Conservation (phyloP, 2,113 vertebrate species). For the Tricholaema leucomelas region DNA sequence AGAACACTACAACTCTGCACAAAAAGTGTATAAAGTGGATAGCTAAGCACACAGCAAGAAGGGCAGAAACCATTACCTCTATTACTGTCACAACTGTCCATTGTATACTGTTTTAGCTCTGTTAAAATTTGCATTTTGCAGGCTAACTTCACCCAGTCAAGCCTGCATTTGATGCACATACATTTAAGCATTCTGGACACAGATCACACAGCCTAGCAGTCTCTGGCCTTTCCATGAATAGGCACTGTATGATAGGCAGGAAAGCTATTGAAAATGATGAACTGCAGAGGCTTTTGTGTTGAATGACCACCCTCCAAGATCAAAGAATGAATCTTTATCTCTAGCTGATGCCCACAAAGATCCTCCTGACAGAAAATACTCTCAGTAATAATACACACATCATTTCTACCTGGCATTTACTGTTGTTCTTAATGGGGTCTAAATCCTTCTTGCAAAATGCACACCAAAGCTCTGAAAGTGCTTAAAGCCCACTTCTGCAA, state of each 20-base stretch:
- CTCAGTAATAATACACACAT: not conserved
- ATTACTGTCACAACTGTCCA: not conserved
- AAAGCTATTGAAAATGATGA: not conserved
- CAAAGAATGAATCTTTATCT: slow-evolving; percentile 18
- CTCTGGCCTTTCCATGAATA: not conserved
- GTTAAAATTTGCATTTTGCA: not conserved
- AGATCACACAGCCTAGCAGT: not conserved
- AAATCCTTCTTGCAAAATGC: not conserved
- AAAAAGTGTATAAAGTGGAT: not conserved
- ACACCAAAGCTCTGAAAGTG: not conserved
- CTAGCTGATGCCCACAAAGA: not conserved
- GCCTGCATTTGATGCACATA: not conserved
- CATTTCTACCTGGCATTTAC: not conserved
- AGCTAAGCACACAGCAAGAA: not conserved
- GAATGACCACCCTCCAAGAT: slow-evolving; percentile 10
- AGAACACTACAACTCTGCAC: not conserved
- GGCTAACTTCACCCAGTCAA: not conserved
- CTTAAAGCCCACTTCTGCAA: not conserved
- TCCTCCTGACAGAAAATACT: not conserved
- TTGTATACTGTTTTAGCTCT: not conserved
- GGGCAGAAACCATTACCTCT: not conserved
- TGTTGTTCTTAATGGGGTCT: not conserved
- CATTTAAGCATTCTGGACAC: not conserved
- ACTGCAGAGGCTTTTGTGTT: not conserved
- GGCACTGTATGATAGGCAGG: not conserved